Conservation (phyloP, 2,888 invertebrate species). For the Yponomeuta cagnagella region DNA sequence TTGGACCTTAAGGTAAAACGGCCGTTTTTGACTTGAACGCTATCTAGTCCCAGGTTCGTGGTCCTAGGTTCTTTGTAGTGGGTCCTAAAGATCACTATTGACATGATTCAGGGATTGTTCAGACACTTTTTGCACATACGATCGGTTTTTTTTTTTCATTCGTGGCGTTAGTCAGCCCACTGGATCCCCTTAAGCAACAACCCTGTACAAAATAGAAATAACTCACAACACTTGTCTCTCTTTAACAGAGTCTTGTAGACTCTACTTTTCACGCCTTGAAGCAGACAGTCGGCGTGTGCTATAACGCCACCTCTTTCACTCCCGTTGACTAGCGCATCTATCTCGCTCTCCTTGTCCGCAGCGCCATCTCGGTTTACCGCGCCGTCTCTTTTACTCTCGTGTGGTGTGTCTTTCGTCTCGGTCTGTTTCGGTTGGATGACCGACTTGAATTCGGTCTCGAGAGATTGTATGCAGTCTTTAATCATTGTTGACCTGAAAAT, state of each 20-base stretch:
- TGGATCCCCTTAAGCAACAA: no score
- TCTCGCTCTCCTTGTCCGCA: neutral
- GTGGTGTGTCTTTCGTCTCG: neutral
- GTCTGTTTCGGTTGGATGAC: neutral
- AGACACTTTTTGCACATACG: no score
- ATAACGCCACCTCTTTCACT: slow-evolving; percentile 34
- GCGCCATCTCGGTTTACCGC: slow-evolving; percentile 11
- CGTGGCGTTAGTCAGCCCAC: no score
- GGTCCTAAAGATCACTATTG: no score
- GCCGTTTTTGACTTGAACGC: no score
- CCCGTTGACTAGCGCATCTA: slow-evolving; percentile 17
- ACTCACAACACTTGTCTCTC: slow-evolving; percentile 87
- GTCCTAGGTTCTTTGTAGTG: no score
- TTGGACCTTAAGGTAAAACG: no score
- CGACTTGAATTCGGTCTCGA: slow-evolving; percentile 46
- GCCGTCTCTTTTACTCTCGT: neutral
- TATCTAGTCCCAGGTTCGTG: no score
- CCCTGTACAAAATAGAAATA: no score
- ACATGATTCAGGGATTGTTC: no score
- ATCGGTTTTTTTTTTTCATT: no score
- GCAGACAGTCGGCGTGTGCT: slow-evolving; percentile 69
- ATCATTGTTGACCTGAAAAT: slow-evolving; percentile 74
- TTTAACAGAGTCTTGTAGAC: slow-evolving; percentile 84
- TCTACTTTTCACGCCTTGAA: slow-evolving; percentile 81
- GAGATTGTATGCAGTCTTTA: slow-evolving; percentile 68